A percentile compares a stretch with the other conserved stretches of the same genome.
Evolutionary conservation across 1,140 invertebrate genomes (phyloP).

Genomic region (Pentalonia nigronervosa): DNA sequence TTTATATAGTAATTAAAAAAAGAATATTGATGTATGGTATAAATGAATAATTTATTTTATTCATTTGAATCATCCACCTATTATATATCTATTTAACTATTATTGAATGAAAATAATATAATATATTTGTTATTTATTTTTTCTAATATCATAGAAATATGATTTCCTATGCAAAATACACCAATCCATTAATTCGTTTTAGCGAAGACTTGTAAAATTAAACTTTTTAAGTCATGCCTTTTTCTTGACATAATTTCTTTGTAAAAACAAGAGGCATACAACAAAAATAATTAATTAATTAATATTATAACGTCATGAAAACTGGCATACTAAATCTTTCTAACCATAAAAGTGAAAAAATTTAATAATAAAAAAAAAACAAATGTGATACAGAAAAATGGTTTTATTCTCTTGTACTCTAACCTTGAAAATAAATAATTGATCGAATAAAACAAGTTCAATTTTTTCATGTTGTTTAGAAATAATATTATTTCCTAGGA

Average conservation of each 20-base stretch:
- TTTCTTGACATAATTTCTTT: neutral
- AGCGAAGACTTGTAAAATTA: neutral
- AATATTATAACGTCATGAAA: slow-evolving; percentile 19
- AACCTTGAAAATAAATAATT: neutral
- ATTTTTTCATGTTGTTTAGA: neutral
- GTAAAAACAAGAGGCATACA: neutral
- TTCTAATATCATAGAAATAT: neutral
- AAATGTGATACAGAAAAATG: neutral
- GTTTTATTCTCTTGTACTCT: neutral
- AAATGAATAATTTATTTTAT: neutral
- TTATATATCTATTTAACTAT: neutral
- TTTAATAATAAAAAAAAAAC: neutral
- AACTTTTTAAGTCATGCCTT: neutral
- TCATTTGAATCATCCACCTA: neutral
- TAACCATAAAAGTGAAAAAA: neutral
- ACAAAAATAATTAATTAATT: slow-evolving; percentile 37
- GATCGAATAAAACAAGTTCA: neutral
- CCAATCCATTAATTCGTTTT: neutral
- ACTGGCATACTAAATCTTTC: neutral
- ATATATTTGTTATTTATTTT: neutral
- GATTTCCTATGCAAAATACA: neutral
- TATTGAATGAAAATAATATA: neutral
- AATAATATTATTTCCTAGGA: neutral
- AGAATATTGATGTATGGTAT: neutral
- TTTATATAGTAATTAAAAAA: no score